Base-by-base conservation (phyloP, 92 coral and sea anemone genomes). In the Porites rus region DNA sequence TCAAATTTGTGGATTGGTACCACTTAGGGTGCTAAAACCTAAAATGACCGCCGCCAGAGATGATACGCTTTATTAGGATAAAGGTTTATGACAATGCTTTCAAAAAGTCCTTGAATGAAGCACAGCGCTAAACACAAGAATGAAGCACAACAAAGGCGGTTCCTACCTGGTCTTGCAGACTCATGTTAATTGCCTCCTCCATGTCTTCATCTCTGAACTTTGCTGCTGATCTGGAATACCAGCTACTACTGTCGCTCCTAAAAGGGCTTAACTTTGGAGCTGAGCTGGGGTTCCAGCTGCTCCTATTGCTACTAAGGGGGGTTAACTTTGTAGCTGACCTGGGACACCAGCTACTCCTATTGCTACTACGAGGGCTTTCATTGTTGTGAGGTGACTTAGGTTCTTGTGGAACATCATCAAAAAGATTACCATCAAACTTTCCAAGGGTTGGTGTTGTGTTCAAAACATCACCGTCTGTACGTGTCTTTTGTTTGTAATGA, bases 151-250 rank as follows among this genome's bases (percentile, higher is more conserved):
- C 10, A 25, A 17, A 62, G n/a, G 1, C 46, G 8, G 3, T 22
- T 46, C 91, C 70, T 24, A 87, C 94, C 94, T 93, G 94, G 67
- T 90, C 96, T 63, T 87, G 74, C 58, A 93, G 83, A 80, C 98
- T 94, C 79, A 87, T 88, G 71, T 83, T 89, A 16, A 94, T 85
- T n/a, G 98, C 98, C 72, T 80, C 84, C 64, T 88, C 94, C 67
- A 94, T 76, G 60, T 94, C 96, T 7, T 89, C 89, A 10, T 92
- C 91, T 19, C 77, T 65, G 72, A 80, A 89, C 11, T 67, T 85
- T 58, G 90, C 52, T 8, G 24, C 56, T 12, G 61, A 25, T 10
- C 46, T 38, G 46, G 46, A 38, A 38, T 38, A 38, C 46, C 46
- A 38, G 7, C 6, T 0, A 38, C 46, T 38, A 38, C 46, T 38